Base-by-base conservation (phyloP, 2,113 vertebrate species). In the Naja naja region DNA sequence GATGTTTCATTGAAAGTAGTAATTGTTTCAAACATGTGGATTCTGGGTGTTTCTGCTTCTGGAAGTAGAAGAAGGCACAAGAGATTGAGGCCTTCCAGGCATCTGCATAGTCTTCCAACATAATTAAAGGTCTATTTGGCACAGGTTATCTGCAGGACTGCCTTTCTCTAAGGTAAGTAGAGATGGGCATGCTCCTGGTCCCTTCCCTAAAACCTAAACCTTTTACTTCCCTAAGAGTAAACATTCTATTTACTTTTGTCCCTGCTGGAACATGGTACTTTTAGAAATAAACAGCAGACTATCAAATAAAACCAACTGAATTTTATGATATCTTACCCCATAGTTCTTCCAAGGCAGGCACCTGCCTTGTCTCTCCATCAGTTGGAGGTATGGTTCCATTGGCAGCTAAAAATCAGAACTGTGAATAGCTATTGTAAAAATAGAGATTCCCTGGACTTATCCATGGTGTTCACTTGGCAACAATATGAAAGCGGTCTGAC, bases 1-100 rank as follows among this genome's bases (percentile, higher is more conserved):
- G 98, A 94, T 85, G 97, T 97, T 93, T 98, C 96, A 20, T 97
- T 98, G 95, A 98, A 98, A 92, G 98, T 95, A 0, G 97, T 98
- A 58, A 98, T 74, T 1, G 95, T 92, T 18, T 93, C 88, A 34
- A 92, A 93, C 27, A 91, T 86, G 94, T 93, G 94, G 2, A 95
- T 89, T 6, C 97, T 95, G 30, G 98, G 89, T 97, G 97, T 90
- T 96, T 98, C 89, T 98, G 90, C 92, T 96, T 98, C 90, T 94
- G 96, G 56, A 95, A 94, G 91, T 98, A 97, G 94, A 97, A 98
- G 91, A 97, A 97, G 56, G 98, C 90, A 64, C 14, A n/a, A 56
- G 9, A 69, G 89, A 34, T n/a, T 69, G 12, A 69, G 14, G 14
- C 30, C n/a, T 69, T 34, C 30, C n/a, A 34, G 30, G 14, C 64